Conservation (phyloP, 2,113 vertebrate genomes). For the Oreochromis spilurus region DNA sequence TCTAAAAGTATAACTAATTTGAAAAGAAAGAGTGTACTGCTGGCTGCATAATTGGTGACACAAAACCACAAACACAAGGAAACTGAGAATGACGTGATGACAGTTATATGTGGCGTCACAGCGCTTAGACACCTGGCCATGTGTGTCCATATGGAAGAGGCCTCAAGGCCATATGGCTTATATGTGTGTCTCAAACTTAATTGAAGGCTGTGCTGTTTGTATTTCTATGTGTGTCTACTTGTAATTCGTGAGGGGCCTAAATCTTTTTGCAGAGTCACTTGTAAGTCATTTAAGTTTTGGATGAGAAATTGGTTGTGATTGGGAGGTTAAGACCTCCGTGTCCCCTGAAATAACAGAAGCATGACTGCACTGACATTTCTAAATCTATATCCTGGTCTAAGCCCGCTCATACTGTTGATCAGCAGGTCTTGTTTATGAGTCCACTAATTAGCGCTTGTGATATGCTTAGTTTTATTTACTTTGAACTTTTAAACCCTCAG, state of each 20-base stretch:
- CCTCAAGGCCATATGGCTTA: slow-evolving; percentile 46
- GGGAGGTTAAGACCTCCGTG: neutral
- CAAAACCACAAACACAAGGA: neutral
- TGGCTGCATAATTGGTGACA: neutral
- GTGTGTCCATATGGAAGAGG: slow-evolving; percentile 32
- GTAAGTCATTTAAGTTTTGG: neutral
- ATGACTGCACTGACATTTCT: neutral
- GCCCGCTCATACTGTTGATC: slow-evolving; percentile 16
- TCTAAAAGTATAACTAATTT: neutral
- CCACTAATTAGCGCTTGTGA: slow-evolving; percentile 1
- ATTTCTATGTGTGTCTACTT: neutral
- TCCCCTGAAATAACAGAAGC: neutral
- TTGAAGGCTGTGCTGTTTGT: neutral
- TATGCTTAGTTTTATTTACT: neutral
- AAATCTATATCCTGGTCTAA: slow-evolving; percentile 47
- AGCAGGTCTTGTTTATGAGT: slow-evolving; percentile 17
- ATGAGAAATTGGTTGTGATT: neutral
- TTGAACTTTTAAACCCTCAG: neutral
- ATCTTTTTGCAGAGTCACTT: neutral
- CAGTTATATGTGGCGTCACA: slow-evolving; percentile 32
- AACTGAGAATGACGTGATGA: neutral
- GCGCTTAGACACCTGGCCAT: slow-evolving; percentile 30
- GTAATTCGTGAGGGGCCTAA: neutral
- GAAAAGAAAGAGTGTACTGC: neutral
- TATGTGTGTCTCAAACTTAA: slow-evolving; percentile 2